phyloP scores from a whole-genome alignment of 2,113 vertebrate genomes.

The Psittacara wagleri region DNA sequence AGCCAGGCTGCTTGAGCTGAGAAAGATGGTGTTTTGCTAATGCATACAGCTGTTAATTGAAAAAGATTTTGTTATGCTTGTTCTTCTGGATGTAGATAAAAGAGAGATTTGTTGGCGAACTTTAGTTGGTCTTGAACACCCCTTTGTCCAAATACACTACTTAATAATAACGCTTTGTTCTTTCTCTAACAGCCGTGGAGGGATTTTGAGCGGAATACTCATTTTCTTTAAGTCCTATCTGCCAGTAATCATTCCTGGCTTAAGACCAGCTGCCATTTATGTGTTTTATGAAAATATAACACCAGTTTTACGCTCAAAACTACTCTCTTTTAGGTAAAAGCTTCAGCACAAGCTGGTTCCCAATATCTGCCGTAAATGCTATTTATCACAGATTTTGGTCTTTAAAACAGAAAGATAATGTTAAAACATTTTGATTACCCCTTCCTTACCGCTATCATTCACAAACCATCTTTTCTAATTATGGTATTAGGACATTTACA shows the following conservation, averaged over 20 bases:
- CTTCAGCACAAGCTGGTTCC: conserved; percentile 64
- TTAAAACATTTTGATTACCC: conserved; percentile 78
- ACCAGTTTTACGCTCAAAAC: conserved; percentile 65
- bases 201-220: conserved; percentile 73
- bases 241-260: conserved; percentile 79
- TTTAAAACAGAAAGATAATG: conserved; percentile 74
- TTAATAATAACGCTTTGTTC: conserved; percentile 79
- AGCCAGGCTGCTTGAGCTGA: conserved; percentile 16
- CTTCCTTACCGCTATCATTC: conserved; percentile 73
- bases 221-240: conserved; percentile 79
- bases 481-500: conserved; percentile 80
- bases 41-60: conserved; percentile 75
- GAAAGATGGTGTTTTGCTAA: conserved; percentile 50
- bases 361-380: conserved; percentile 64
- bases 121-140: conserved; percentile 68
- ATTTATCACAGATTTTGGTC: conserved; percentile 70
- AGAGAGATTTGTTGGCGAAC: conserved; percentile 67
- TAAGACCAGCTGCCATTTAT: conserved; percentile 76
- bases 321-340: conserved; percentile 69
- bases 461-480: conserved; percentile 80
- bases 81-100: conserved; percentile 68
- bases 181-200: conserved; percentile 69
- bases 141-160: conserved; percentile 69
- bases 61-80: conserved; percentile 65
- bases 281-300: conserved; percentile 80